These are phyloP conservation scores for Anneissia japonica DNA, from an alignment of 35 echinoderm and acorn worm genomes.

Conservation along the genomic window DNA sequence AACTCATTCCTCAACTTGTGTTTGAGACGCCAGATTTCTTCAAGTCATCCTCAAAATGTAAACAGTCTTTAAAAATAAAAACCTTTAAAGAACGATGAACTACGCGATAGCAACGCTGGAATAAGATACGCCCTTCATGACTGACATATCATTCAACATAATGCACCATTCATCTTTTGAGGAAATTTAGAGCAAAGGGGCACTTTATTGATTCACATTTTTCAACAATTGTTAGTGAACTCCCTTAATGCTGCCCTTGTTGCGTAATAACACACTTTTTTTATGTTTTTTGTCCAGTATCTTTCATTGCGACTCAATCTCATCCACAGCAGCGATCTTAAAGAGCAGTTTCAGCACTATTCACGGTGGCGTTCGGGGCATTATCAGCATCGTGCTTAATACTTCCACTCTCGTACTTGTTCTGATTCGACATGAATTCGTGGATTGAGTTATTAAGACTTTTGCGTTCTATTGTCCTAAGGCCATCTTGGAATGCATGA, in stretches of 20 bases:
- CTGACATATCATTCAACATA: no score
- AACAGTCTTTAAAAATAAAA: not conserved
- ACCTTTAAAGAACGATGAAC: not conserved
- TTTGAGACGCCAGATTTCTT: no score
- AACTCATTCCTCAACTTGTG: not conserved
- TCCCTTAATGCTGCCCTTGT: not conserved
- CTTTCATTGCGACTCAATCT: not conserved
- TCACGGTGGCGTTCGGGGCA: slow-evolving; percentile 78
- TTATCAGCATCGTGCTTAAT: slow-evolving; percentile 74
- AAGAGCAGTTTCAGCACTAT: slow-evolving; percentile 22
- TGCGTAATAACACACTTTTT: not conserved
- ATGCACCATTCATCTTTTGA: no score
- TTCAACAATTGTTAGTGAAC: no score
- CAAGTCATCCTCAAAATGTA: no score
- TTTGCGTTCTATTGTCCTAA: slow-evolving; percentile 90
- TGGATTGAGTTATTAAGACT: slow-evolving; percentile 96
- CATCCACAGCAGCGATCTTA: not conserved
- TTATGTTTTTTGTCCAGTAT: not conserved
- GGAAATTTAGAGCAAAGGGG: no score
- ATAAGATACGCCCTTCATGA: no score
- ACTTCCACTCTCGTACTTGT: slow-evolving; percentile 76
- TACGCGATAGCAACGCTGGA: no score
- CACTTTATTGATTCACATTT: no score
- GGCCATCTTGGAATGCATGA: slow-evolving; percentile 89
- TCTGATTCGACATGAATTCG: slow-evolving; percentile 84